Percentiles rank a stretch among this genome's conserved stretches.
Conservation (phyloP, 2,797 vertebrate genomes). For the Anguilla obscura region DNA sequence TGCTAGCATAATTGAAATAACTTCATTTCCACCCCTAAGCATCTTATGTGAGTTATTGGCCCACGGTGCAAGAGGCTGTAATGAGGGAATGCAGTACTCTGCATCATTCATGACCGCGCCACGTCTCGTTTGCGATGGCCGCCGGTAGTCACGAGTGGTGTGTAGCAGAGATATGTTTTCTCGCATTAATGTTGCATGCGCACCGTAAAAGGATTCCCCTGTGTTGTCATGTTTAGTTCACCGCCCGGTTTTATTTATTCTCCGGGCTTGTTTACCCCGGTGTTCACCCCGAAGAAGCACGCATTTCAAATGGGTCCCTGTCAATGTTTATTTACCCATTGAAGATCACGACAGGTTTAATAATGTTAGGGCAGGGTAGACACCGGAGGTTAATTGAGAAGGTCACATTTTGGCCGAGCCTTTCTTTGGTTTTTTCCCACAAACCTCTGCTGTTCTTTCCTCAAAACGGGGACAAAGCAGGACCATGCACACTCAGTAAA, state of each 20-base stretch:
- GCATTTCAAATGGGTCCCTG: constrained; percentile 12
- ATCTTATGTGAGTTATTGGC: background rate
- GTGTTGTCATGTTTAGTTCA: background rate
- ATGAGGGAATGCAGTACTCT: background rate
- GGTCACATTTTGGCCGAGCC: background rate
- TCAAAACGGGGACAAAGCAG: background rate
- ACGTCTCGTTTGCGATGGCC: background rate
- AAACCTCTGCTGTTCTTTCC: background rate
- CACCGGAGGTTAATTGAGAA: background rate
- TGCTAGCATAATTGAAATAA: background rate
- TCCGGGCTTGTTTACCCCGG: background rate
- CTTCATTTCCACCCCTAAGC: background rate
- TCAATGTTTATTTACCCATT: background rate
- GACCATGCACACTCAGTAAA: too few relatives aligned
- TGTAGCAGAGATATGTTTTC: background rate
- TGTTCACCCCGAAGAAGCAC: background rate
- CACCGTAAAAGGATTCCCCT: background rate
- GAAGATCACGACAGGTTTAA: background rate
- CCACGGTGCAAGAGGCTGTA: background rate
- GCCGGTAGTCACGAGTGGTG: background rate
- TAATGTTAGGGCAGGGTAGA: background rate
- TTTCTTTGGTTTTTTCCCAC: background rate
- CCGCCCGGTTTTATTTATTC: background rate
- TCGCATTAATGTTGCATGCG: background rate
- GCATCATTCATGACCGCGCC: background rate